Conservation (phyloP, 2,797 vertebrate species). For the Dermochelys coriacea region DNA sequence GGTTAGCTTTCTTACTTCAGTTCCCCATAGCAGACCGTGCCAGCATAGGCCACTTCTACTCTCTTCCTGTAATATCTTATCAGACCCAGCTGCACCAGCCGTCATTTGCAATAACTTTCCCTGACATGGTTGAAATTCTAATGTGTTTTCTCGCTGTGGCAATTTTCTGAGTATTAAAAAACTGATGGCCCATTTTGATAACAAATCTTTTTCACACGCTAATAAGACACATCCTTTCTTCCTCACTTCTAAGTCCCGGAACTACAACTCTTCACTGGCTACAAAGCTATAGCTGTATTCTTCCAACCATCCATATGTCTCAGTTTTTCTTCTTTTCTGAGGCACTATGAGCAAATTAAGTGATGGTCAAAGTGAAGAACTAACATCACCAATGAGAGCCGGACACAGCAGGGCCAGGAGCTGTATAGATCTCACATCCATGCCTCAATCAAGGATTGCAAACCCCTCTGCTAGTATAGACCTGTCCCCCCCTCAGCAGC, state of each 20-base stretch:
- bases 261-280: not conserved
- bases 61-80: not conserved
- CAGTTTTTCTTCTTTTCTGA: not conserved
- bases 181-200: not conserved
- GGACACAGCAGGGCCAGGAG: not conserved
- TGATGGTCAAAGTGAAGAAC: not conserved
- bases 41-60: not conserved
- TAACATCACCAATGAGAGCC: not conserved
- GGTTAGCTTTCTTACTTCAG: not conserved
- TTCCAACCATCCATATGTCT: not conserved
- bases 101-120: not conserved
- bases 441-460: not conserved
- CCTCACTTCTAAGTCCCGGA: not conserved
- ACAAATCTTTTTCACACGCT: not conserved
- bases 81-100: not conserved
- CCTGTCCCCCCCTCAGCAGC: not conserved
- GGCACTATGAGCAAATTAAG: not conserved
- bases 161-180: not conserved
- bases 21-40: not conserved
- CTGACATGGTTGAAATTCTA: not conserved
- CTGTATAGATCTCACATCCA: not conserved
- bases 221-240: not conserved
- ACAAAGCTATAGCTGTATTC: not conserved
- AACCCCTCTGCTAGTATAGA: not conserved
- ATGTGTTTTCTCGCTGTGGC: not conserved